Conservation (phyloP, 2,888 invertebrate species). For the Dilophus febrilis region DNA sequence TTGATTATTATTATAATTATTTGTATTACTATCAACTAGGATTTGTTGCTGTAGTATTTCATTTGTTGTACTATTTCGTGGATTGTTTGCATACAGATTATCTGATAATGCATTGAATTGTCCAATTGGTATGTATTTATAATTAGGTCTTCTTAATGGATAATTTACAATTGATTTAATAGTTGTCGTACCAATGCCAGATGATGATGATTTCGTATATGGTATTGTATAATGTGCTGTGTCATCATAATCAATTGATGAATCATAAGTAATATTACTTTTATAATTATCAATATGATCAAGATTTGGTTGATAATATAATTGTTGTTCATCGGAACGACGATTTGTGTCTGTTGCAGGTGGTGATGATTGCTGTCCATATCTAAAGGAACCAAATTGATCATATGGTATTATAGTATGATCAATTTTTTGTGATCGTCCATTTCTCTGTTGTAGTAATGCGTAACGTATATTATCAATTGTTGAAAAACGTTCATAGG, state of each 20-base stretch:
- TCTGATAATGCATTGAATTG: not conserved
- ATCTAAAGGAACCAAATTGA: slow-evolving; percentile 26
- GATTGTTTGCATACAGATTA: too few relatives aligned
- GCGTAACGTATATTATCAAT: slow-evolving; percentile 24
- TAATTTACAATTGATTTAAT: not conserved
- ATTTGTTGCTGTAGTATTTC: too few relatives aligned
- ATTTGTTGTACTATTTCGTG: too few relatives aligned
- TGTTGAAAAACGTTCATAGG: slow-evolving; percentile 25
- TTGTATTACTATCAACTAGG: too few relatives aligned
- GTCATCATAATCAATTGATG: slow-evolving; percentile 1
- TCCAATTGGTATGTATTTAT: not conserved
- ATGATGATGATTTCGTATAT: not conserved
- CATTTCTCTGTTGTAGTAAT: slow-evolving; percentile 14
- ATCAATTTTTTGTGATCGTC: too few relatives aligned
- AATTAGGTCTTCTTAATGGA: not conserved
- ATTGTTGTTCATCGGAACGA: slow-evolving; percentile 8
- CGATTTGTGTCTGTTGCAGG: slow-evolving; percentile 8
- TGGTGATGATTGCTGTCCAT: not conserved
- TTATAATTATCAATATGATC: too few relatives aligned
- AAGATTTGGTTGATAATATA: not conserved
- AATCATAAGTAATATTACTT: too few relatives aligned
- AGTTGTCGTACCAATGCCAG: not conserved
- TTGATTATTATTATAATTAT: too few relatives aligned
- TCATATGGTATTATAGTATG: too few relatives aligned
- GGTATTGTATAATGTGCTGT: not conserved